These are phyloP conservation scores for Ciona savignyi DNA, from an alignment of 23 tunicate genomes.

Conservation along the genomic window DNA sequence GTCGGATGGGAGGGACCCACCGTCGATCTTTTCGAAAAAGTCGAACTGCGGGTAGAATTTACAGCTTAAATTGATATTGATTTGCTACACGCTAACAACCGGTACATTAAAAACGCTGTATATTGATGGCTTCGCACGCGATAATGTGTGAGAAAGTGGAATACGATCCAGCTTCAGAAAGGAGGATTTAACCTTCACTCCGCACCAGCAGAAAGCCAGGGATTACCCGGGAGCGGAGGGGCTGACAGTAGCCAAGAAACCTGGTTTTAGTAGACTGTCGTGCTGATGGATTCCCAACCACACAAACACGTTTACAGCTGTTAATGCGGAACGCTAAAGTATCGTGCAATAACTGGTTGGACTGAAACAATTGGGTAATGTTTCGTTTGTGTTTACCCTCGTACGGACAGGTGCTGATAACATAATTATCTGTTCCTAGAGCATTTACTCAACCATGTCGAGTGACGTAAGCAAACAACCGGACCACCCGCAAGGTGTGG, in stretches of 20 bases:
- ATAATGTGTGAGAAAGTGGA: not conserved
- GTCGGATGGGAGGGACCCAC: slow-evolving; percentile 34
- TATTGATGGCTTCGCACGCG: slow-evolving; percentile 2
- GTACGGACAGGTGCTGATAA: not conserved
- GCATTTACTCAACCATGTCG: not conserved
- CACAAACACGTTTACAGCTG: no score
- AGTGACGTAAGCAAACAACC: not conserved
- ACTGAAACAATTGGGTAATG: not conserved
- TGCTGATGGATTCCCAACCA: no score
- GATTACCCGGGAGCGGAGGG: not conserved
- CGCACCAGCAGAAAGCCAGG: not conserved
- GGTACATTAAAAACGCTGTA: no score
- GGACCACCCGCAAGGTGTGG: not conserved
- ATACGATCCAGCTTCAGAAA: not conserved
- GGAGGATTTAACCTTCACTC: not conserved
- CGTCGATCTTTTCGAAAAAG: slow-evolving; percentile 70
- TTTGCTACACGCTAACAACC: not conserved
- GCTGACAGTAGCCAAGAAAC: no score
- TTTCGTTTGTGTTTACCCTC: not conserved
- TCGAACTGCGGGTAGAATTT: slow-evolving; percentile 49
- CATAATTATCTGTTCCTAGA: not conserved
- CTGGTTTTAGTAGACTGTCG: no score
- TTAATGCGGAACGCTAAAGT: no score
- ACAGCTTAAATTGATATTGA: no score
- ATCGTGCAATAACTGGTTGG: no score